Evolutionary conservation across 2,888 invertebrate species (phyloP).

Genomic region (Sympetrum striolatum): DNA sequence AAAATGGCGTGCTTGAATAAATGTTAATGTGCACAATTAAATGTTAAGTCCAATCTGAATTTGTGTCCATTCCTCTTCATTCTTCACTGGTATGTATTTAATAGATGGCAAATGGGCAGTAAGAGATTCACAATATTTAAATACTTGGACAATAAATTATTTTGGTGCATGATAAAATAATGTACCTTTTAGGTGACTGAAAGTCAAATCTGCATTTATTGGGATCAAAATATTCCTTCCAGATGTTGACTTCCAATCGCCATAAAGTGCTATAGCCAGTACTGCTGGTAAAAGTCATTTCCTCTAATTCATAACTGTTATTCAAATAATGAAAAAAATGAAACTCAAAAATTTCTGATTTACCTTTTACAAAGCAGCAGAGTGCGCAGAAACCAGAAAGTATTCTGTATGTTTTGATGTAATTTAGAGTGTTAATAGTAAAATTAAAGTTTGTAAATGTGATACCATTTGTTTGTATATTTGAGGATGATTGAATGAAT

Average conservation of each 20-base stretch:
- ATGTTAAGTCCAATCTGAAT: neutral
- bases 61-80: neutral
- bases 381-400: conserved; percentile 33
- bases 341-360: neutral
- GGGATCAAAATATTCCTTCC: conserved; percentile 11
- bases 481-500: neutral
- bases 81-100: neutral
- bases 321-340: neutral
- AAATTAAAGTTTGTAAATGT: conserved; percentile 32
- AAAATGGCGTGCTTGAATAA: neutral
- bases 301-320: neutral
- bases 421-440: conserved; percentile 38
- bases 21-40: neutral
- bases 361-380: conserved; percentile 14
- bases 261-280: neutral
- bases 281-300: neutral
- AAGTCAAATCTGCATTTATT: conserved; percentile 20
- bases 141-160: neutral
- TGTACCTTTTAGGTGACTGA: neutral
- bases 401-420: conserved; percentile 37
- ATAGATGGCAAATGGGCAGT: neutral
- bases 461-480: neutral
- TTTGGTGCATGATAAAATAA: neutral
- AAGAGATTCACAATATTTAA: neutral
- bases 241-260: neutral